These are phyloP conservation scores for Drosophila subobscura DNA, from an alignment of 1,140 invertebrate species.

Conservation along the genomic window DNA sequence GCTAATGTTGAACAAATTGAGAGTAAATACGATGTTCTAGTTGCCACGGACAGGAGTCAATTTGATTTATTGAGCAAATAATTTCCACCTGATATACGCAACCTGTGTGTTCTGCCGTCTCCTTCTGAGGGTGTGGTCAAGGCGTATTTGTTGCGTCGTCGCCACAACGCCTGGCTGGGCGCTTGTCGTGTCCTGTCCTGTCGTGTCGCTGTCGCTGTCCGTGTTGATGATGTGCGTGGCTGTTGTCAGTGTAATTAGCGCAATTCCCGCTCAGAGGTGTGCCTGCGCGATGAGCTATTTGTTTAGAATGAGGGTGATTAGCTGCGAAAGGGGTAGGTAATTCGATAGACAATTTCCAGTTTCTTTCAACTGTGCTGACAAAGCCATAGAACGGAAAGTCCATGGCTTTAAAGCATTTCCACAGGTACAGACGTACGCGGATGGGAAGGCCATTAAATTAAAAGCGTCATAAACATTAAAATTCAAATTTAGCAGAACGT, in stretches of 20 bases:
- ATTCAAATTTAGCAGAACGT: constrained; percentile 65
- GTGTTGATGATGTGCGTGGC: constrained; percentile 53
- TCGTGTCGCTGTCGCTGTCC: constrained; percentile 20
- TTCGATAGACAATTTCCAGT: constrained; percentile 5
- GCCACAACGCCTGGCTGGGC: too few species aligned
- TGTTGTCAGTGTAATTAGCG: constrained; percentile 58
- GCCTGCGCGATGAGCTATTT: constrained; percentile 23
- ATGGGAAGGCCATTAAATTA: constrained; percentile 52
- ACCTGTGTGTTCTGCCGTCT: constrained; percentile 12
- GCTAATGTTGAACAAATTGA: constrained; percentile 69
- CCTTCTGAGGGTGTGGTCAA: constrained; percentile 33
- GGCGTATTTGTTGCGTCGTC: not conserved
- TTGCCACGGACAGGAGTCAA: constrained; percentile 23
- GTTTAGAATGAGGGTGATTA: not conserved
- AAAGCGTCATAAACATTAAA: constrained; percentile 47
- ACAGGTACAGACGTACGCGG: constrained; percentile 22
- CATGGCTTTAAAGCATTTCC: constrained; percentile 50
- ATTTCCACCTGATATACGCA: constrained; percentile 60
- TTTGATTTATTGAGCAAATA: constrained; percentile 76
- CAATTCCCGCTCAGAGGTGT: constrained; percentile 48
- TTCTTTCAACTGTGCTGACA: not conserved
- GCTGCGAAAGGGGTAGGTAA: constrained; percentile 12
- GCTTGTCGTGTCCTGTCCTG: constrained; percentile 34
- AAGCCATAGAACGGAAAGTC: constrained; percentile 16
- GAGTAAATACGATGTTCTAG: constrained; percentile 64